phyloP scores from a whole-genome alignment of 2,797 vertebrate species.

The Syngnathus acus region DNA sequence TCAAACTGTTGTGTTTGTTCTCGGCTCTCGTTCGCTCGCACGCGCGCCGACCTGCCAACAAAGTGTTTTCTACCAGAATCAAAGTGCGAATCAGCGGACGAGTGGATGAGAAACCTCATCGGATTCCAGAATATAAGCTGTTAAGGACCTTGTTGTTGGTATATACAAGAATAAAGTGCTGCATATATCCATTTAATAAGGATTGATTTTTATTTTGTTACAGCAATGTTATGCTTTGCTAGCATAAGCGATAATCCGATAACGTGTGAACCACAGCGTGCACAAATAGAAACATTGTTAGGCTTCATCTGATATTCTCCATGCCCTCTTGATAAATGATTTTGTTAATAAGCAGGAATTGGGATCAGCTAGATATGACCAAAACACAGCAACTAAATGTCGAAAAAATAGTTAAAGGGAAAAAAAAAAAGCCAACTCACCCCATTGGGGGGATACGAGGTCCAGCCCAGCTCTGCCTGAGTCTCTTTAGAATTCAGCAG shows the following conservation, averaged over 20 bases:
- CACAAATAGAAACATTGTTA: too few species aligned
- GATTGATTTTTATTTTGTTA: too few species aligned
- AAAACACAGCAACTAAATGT: neutral
- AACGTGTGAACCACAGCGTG: too few species aligned
- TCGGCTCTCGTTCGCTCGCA: neutral
- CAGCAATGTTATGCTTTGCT: too few species aligned
- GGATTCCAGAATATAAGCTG: neutral
- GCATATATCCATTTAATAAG: too few species aligned
- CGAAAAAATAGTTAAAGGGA: slow-evolving; percentile 6
- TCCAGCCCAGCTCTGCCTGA: slow-evolving; percentile 93
- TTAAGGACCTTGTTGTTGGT: neutral
- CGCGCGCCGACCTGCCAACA: neutral
- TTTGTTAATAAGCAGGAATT: too few species aligned
- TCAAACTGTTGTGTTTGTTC: slow-evolving; percentile 2
- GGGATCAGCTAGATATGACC: too few species aligned
- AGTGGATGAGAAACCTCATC: neutral
- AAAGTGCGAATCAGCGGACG: neutral
- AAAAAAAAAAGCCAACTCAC: slow-evolving; percentile 64
- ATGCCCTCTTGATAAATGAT: too few species aligned
- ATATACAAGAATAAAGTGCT: too few species aligned
- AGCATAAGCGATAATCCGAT: too few species aligned
- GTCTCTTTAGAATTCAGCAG: slow-evolving; percentile 94
- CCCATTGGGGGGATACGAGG: slow-evolving; percentile 84
- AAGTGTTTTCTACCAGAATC: neutral
- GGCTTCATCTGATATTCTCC: too few species aligned